Evolutionary conservation across 2,113 vertebrate genomes (phyloP).

Genomic region (Athene cunicularia): DNA sequence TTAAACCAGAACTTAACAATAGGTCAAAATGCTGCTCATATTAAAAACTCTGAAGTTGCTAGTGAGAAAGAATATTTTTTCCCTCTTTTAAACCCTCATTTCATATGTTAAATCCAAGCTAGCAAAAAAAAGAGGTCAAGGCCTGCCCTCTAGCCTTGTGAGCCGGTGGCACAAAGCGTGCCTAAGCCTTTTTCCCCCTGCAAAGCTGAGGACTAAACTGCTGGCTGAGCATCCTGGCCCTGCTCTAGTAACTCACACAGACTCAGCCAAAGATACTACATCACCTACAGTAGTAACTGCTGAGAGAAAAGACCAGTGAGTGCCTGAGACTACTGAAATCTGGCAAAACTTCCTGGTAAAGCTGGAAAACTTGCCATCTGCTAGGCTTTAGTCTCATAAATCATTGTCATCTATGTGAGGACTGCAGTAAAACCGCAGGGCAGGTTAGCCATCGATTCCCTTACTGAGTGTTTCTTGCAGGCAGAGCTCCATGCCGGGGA

Average conservation of each 20-base stretch:
- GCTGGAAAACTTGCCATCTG: neutral
- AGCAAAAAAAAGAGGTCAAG: neutral
- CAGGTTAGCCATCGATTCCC: neutral
- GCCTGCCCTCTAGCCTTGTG: neutral
- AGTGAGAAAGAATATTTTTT: neutral
- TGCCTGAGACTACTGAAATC: neutral
- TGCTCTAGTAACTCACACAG: neutral
- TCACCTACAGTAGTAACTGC: neutral
- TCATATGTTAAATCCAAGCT: fast-evolving
- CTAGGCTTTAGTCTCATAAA: neutral
- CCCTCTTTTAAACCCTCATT: neutral
- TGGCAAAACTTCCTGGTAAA: neutral
- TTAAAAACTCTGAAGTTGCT: neutral
- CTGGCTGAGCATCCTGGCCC: neutral
- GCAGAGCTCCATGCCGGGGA: fast-evolving
- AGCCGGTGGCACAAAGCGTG: fast-evolving
- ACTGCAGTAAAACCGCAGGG: fast-evolving
- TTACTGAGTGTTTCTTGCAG: neutral
- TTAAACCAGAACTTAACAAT: neutral
- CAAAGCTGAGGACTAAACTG: neutral
- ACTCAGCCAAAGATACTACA: neutral
- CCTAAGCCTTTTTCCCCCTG: neutral
- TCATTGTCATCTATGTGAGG: neutral
- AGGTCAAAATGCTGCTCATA: neutral
- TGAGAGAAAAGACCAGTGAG: neutral